Evolutionary conservation across 1,140 invertebrate species (phyloP), one percentile per base, ranked within the genome.

Genomic region (Euwallacea similis): DNA sequence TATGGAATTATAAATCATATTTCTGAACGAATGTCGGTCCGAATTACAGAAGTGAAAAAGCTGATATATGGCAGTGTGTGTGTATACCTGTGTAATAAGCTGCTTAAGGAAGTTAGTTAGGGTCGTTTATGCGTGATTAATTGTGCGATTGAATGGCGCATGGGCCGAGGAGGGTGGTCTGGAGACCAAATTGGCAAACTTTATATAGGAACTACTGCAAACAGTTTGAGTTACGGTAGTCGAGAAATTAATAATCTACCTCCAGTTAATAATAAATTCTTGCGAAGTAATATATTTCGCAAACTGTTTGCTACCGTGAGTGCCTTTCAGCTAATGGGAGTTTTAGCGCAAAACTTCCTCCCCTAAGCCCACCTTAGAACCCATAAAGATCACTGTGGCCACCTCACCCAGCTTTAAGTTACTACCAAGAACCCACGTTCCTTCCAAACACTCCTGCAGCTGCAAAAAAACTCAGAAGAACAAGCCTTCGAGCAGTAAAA

Each of bases 241-340:
- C 43, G 10, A 42, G 59, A 69, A 69, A 69, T 69, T 69, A 69
- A 69, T 69, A 62, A 67, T 56, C 54, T 56, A 56, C 54, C 16
- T 56, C 54, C 16, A 21, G 54, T 21, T 56, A 56, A 56, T 56
- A 56, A 56, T 56, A 56, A 56, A 56, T 56, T 56, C 54, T 56
- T 21, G 46, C 46, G 9, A 50, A 50, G 46, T 50, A 50, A 33
- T 33, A 33, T 33, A 33, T 50, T 50, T 50, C 46, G 46, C 46
- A 50, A 50, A 50, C 46, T 11, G 46, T 50, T 13, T 13, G 46
- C 13, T 50, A 13, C 46, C 46, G 46, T 13, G 9, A 13, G 9
- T 50, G 46, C 46, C 46, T 50, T 50, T 50, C 46, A 50, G 46
- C 46, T 13, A 33, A 33, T 33, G 21, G 21, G 21, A 33, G 21